A percentile compares a stretch with the other conserved stretches of the same genome.
These are phyloP conservation scores for Boleophthalmus pectinirostris DNA, from an alignment of 2,113 vertebrate species.

Conservation along the genomic window DNA sequence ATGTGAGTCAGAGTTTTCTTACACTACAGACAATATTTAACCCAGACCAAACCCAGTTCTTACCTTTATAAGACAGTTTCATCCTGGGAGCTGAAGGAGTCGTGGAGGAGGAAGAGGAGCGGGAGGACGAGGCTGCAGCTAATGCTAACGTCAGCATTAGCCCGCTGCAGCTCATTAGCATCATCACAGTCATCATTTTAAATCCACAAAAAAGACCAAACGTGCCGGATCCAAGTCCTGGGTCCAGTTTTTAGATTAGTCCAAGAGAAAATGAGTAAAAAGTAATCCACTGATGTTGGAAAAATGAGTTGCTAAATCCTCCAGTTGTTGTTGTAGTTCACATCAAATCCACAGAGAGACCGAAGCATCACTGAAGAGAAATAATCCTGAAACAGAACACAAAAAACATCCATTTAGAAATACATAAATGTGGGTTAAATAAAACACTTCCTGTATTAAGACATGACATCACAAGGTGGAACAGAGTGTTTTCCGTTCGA, in stretches of 20 bases:
- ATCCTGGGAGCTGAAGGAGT: constrained; percentile 69
- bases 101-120: constrained; percentile 37
- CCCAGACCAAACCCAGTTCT: constrained; percentile 13
- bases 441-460: too few relatives aligned
- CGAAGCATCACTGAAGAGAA: constrained; percentile 26
- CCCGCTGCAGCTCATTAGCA: constrained; percentile 71
- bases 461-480: too few relatives aligned
- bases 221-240: neutral
- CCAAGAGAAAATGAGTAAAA: neutral
- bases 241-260: neutral
- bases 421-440: too few relatives aligned
- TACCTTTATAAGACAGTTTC: constrained; percentile 79
- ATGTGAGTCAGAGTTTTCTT: neutral
- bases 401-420: constrained; percentile 6
- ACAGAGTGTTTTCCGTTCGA: too few relatives aligned
- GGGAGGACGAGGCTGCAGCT: constrained; percentile 46
- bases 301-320: neutral
- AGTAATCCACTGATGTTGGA: neutral
- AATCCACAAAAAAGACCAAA: neutral
- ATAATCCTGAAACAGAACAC: constrained; percentile 49
- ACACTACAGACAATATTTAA: neutral
- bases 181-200: constrained; percentile 74
- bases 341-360: constrained; percentile 46
- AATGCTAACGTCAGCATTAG: constrained; percentile 64
- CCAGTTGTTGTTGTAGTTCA: constrained; percentile 24